phyloP scores from a whole-genome alignment of 2,113 vertebrate species.

The Tenrec ecaudatus region DNA sequence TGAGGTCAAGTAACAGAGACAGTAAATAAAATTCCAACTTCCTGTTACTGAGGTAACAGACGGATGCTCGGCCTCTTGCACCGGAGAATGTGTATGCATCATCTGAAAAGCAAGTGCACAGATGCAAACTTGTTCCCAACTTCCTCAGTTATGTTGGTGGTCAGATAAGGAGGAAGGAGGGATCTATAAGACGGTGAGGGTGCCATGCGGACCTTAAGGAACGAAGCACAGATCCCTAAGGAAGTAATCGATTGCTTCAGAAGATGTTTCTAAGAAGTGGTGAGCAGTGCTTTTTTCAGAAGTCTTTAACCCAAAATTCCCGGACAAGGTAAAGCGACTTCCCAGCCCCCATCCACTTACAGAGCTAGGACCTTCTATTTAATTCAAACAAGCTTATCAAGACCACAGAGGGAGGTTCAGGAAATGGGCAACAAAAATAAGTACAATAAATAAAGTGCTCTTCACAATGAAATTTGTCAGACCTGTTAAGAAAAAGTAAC shows the following conservation, averaged over 20 bases:
- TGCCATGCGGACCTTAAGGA: constrained; percentile 35
- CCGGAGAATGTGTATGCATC: neutral
- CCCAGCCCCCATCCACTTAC: neutral
- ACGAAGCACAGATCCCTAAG: constrained; percentile 40
- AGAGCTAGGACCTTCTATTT: constrained; percentile 54
- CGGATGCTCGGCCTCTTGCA: neutral
- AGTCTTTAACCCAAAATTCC: constrained; percentile 24
- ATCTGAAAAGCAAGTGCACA: constrained; percentile 12
- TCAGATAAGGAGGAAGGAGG: neutral
- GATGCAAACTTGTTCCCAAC: neutral
- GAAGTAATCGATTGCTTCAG: constrained; percentile 20
- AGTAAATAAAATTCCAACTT: neutral
- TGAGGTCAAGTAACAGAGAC: neutral
- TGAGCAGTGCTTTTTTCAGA: constrained; percentile 63
- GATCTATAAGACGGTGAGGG: neutral
- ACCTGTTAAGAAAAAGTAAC: constrained; percentile 65
- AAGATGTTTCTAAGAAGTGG: constrained; percentile 56
- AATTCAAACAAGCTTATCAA: constrained; percentile 73
- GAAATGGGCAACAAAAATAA: constrained; percentile 68
- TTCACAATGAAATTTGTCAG: constrained; percentile 68
- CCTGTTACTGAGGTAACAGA: neutral
- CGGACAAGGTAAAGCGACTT: neutral
- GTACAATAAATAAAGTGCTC: constrained; percentile 67
- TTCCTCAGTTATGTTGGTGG: neutral
- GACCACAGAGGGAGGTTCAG: constrained; percentile 25